Percentiles rank a stretch among this genome's conserved stretches.
Conservation (phyloP, 2,888 invertebrate species). For the Eugnorisma glareosa region DNA sequence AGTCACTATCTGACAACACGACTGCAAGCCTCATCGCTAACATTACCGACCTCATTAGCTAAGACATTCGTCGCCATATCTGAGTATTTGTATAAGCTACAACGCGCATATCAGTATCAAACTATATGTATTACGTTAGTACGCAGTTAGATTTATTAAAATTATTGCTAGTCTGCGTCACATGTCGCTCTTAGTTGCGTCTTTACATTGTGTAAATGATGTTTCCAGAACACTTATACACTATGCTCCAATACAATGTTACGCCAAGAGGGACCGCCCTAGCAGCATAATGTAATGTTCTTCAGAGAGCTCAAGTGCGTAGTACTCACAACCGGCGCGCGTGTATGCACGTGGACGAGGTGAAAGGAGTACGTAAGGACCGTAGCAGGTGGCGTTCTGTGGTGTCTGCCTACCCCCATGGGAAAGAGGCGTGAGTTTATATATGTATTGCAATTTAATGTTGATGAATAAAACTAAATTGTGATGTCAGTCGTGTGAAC, state of each 20-base stretch:
- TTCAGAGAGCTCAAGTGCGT: background rate
- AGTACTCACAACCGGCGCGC: background rate
- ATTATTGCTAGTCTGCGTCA: conserved; percentile 46
- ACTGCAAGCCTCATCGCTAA: conserved; percentile 22
- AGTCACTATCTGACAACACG: background rate
- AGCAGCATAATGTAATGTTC: background rate
- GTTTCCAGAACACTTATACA: background rate
- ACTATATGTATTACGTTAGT: conserved; percentile 31
- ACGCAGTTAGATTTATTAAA: conserved; percentile 31
- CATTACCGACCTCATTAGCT: conserved; percentile 47
- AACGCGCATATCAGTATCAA: conserved; percentile 58
- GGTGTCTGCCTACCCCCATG: background rate
- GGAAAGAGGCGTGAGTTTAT: background rate
- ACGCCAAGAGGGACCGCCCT: background rate
- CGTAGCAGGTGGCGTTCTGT: background rate
- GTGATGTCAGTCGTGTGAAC: conserved; percentile 2
- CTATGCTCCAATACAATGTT: background rate
- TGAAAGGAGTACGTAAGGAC: background rate
- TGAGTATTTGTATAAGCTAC: conserved; percentile 36
- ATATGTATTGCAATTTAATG: background rate
- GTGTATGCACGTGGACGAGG: background rate
- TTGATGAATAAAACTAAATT: too few relatives aligned
- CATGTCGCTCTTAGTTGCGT: conserved; percentile 5
- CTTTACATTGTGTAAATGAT: conserved; percentile 38
- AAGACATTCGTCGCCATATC: conserved; percentile 54